Base-by-base conservation (phyloP, 2,888 invertebrate genomes). In the Noctua pronuba region DNA sequence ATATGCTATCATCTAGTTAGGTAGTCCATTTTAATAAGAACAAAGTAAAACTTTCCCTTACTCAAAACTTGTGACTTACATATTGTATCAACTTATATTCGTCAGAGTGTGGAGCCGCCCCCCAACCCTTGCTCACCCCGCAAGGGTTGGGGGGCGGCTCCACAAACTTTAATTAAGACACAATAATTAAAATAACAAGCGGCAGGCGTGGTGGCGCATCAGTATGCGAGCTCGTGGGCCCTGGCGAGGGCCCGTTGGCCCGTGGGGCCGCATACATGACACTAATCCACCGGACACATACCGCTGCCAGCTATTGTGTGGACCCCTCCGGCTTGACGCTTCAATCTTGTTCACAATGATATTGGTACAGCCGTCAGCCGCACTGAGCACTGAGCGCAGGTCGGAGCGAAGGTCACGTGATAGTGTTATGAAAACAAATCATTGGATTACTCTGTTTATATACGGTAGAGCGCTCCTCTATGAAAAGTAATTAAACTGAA, bases 121-220 rank as follows among this genome's bases (percentile, higher is more conserved):
- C n/a, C n/a, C n/a, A n/a, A n/a, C n/a, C n/a, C n/a, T n/a, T n/a
- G n/a, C n/a, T n/a, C n/a, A n/a, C n/a, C n/a, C n/a, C n/a, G n/a
- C 75, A 79, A 72, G 86, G 80, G 84, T 77, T 64, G 77, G 79
- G 79, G 77, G 76, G 58, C 16, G 79, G 73, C 85, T 81, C 83
- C 85, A 86, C 89, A 87, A 91, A 90, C 91, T 93, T 93, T 94
- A 95, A 95, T 95, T 93, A 95, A 95, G 94, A 94, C 93, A 95
- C 93, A 94, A 94, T 94, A 94, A 95, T 95, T 95, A 95, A 95
- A 95, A 94, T 94, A 94, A 95, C 94, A 94, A 93, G 94, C 91
- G 90, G 80, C 89, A 89, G 90, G 91, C 88, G 90, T 87, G 91
- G 89, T 90, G 91, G 86, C 89, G 92, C 93, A 93, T 94, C 92